Evolutionary conservation across 30 jellyfish, hydroid and myxozoan species (phyloP).

Genomic region (Morbakka virulenta): DNA sequence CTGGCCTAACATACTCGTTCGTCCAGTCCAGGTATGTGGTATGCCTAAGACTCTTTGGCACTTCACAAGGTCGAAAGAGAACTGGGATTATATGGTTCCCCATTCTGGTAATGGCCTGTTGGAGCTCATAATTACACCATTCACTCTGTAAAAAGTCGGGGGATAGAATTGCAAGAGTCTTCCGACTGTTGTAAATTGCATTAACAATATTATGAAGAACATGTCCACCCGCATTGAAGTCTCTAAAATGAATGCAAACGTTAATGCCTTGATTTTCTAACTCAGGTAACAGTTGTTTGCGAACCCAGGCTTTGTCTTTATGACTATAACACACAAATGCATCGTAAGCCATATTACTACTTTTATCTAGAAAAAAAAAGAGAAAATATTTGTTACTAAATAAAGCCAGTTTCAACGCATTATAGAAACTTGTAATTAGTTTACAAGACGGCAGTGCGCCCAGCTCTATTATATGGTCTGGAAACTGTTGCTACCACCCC

Average conservation of each 20-base stretch:
- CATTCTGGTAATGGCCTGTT: constrained; percentile 58
- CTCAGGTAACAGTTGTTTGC: constrained; percentile 27
- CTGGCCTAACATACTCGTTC: constrained; percentile 58
- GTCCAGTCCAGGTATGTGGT: constrained; percentile 85
- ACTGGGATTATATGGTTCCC: constrained; percentile 65
- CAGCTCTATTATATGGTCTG: too few relatives aligned
- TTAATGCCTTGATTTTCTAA: constrained; percentile 32
- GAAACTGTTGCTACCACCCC: too few relatives aligned
- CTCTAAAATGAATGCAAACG: constrained; percentile 74
- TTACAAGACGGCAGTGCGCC: too few relatives aligned
- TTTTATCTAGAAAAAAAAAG: too few relatives aligned
- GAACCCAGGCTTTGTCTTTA: constrained; percentile 77
- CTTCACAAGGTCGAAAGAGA: constrained; percentile 65
- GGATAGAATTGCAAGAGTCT: constrained; percentile 79
- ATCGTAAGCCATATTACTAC: too few relatives aligned
- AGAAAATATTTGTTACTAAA: too few relatives aligned
- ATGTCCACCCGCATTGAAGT: constrained; percentile 58
- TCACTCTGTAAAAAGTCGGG: constrained; percentile 68
- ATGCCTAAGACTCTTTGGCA: constrained; percentile 37
- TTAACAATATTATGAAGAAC: constrained; percentile 60
- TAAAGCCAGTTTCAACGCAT: too few relatives aligned
- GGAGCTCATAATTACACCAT: constrained; percentile 71
- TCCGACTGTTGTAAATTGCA: constrained; percentile 66
- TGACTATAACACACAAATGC: constrained; percentile 85
- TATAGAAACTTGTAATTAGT: too few relatives aligned